Percentiles rank a stretch among this genome's conserved stretches.
Conservation (phyloP, 2,888 invertebrate species). For the Zhuqinia jingwanae region DNA sequence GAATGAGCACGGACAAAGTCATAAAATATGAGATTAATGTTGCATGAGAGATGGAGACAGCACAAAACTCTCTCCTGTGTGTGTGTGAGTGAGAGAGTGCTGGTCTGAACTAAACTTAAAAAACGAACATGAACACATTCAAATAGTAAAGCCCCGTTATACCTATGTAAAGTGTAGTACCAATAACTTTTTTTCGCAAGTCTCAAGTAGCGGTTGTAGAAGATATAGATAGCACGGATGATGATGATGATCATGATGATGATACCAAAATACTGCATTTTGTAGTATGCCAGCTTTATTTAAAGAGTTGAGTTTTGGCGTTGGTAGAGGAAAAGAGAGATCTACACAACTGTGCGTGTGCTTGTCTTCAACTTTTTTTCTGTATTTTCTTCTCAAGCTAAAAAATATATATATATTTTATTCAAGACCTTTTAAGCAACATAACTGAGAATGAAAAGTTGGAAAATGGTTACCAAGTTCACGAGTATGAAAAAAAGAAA, state of each 20-base stretch:
- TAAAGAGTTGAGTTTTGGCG: constrained; percentile 11
- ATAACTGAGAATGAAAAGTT: constrained; percentile 46
- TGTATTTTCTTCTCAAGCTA: neutral
- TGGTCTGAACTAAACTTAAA: neutral
- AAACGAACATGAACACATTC: constrained; percentile 10
- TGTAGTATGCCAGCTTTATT: constrained; percentile 27
- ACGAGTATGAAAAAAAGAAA: neutral
- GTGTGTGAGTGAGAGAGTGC: no score
- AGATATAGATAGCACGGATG: constrained; percentile 4
- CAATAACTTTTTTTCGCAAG: neutral
- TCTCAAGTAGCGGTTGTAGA: neutral
- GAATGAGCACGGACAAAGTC: constrained; percentile 58
- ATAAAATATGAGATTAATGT: constrained; percentile 70
- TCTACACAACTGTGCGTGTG: no score
- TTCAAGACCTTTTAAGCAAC: constrained; percentile 49
- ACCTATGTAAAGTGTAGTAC: neutral
- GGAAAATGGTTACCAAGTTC: constrained; percentile 39
- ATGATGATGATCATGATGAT: constrained; percentile 43
- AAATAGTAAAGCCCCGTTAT: neutral
- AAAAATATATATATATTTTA: constrained; percentile 63
- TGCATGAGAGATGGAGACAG: constrained; percentile 68
- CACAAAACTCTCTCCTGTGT: constrained; percentile 40
- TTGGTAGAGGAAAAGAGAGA: constrained; percentile 6
- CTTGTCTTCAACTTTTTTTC: constrained; percentile 42
- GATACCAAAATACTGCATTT: constrained; percentile 56